Evolutionary conservation across 2,113 vertebrate genomes (phyloP).

Genomic region (Larimichthys crocea): DNA sequence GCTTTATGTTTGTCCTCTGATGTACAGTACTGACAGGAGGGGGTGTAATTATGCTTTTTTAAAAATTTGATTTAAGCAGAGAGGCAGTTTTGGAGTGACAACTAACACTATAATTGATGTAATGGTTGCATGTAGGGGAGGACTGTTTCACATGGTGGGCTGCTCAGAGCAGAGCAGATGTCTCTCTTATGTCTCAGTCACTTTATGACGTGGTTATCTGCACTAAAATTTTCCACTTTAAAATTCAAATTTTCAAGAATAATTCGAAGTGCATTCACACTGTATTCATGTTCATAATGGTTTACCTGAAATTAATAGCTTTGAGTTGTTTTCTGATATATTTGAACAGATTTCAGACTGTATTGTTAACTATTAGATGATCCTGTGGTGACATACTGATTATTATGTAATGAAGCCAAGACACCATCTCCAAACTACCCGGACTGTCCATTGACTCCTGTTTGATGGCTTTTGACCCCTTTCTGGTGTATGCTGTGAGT

Average conservation of each 20-base stretch:
- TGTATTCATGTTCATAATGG: neutral
- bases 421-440: too few relatives aligned
- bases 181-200: neutral
- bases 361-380: too few relatives aligned
- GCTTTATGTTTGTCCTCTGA: slow-evolving; percentile 24
- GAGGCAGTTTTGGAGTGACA: slow-evolving; percentile 11
- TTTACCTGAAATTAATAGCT: neutral
- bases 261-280: too few relatives aligned
- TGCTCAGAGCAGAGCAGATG: neutral
- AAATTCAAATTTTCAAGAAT: neutral
- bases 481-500: too few relatives aligned
- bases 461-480: too few relatives aligned
- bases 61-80: slow-evolving; percentile 20
- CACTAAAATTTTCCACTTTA: neutral
- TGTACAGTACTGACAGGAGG: slow-evolving; percentile 4
- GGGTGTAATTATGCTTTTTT: slow-evolving; percentile 28
- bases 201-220: neutral
- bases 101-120: slow-evolving; percentile 26
- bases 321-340: neutral
- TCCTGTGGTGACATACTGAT: too few relatives aligned
- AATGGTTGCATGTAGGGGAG: neutral
- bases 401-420: too few relatives aligned
- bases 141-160: neutral
- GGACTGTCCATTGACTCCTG: too few relatives aligned
- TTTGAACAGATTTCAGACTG: too few relatives aligned